Conservation (phyloP, 2,113 vertebrate genomes). For the Hucho hucho region DNA sequence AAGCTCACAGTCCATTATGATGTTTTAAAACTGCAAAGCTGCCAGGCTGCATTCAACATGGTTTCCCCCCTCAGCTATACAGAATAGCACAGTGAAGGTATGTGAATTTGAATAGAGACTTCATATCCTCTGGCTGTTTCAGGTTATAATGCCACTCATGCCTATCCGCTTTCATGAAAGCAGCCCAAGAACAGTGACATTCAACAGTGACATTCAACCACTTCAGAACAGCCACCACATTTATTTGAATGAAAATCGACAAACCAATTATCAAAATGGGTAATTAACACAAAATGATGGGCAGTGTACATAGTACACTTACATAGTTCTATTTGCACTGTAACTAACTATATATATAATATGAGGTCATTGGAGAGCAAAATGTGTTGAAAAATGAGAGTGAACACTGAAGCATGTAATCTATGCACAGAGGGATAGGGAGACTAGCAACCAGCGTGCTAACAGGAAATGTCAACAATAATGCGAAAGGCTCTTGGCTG, state of each 20-base stretch:
- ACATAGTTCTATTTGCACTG: too few relatives aligned
- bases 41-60: slow-evolving; percentile 50
- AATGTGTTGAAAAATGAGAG: too few relatives aligned
- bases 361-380: too few relatives aligned
- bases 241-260: background rate
- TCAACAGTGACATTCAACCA: background rate
- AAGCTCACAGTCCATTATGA: slow-evolving; percentile 46
- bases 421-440: background rate
- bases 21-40: slow-evolving; percentile 46
- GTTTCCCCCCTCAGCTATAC: slow-evolving; percentile 12
- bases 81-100: slow-evolving; percentile 35
- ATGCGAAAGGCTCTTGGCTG: slow-evolving; percentile 12
- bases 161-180: background rate
- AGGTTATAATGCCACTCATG: background rate
- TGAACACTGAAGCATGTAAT: too few relatives aligned
- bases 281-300: background rate
- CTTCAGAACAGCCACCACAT: background rate
- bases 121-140: slow-evolving; percentile 52
- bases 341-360: too few relatives aligned
- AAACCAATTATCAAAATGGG: background rate
- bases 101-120: slow-evolving; percentile 55
- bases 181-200: background rate
- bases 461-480: slow-evolving; percentile 23
- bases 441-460: background rate
- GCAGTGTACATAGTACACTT: background rate